phyloP scores from a whole-genome alignment of 2,113 vertebrate species.

The Psephotus haematonotus region DNA sequence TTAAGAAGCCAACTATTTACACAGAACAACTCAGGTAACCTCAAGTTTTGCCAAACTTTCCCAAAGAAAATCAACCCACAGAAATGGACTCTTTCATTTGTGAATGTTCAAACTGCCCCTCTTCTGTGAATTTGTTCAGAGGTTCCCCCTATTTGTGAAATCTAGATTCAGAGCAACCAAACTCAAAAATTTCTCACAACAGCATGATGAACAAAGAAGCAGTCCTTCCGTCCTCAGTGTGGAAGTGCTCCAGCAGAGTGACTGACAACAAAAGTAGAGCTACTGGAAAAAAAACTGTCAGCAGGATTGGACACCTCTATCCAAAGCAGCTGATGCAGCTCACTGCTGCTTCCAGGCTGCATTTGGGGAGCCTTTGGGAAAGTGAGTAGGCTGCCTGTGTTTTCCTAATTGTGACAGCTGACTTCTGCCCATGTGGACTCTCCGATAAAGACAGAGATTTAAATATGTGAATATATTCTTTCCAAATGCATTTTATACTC shows the following conservation, averaged over 20 bases:
- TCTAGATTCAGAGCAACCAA: background rate
- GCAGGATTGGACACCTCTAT: background rate
- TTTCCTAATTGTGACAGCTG: background rate
- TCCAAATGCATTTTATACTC: background rate
- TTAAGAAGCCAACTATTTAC: background rate
- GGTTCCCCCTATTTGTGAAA: background rate
- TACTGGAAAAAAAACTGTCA: background rate
- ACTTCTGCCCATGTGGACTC: background rate
- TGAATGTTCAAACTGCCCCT: background rate
- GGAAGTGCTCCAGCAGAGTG: background rate
- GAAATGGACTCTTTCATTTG: background rate
- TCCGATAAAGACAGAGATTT: background rate
- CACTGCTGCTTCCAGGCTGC: background rate
- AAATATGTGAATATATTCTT: background rate
- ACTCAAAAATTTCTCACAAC: background rate
- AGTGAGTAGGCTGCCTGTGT: background rate
- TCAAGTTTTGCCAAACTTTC: background rate
- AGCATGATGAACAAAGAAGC: background rate
- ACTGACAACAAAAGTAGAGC: background rate
- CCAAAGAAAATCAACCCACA: background rate
- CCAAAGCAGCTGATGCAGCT: background rate
- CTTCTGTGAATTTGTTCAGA: background rate
- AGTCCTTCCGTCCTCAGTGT: background rate
- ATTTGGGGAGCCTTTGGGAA: background rate
- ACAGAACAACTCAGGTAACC: background rate